Conservation (phyloP, 1,140 invertebrate genomes). For the Lepeophtheirus salmonis region DNA sequence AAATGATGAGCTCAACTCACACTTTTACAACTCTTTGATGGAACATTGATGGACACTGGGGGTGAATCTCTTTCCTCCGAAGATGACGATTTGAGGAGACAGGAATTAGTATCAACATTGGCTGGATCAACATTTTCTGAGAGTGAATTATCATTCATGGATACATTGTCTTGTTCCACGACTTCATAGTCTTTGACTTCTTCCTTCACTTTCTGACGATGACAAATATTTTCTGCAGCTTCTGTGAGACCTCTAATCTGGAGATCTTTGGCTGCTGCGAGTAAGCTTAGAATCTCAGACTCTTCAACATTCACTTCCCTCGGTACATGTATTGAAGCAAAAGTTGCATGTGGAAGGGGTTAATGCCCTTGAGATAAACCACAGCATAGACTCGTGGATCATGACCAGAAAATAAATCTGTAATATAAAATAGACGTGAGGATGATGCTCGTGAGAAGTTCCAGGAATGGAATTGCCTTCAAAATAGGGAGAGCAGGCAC, state of each 20-base stretch:
- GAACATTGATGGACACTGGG: constrained; percentile 30
- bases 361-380: constrained; percentile 40
- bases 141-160: no score
- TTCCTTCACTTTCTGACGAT: constrained; percentile 7
- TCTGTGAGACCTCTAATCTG: constrained; percentile 42
- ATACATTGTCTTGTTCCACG: no score
- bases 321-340: constrained; percentile 44
- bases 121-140: no score
- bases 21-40: not conserved
- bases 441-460: constrained; percentile 24
- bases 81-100: constrained; percentile 27
- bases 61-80: constrained; percentile 32
- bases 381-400: no score
- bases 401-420: no score
- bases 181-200: constrained; percentile 17
- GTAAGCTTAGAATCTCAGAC: constrained; percentile 37
- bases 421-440: constrained; percentile 44
- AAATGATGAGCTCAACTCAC: not conserved
- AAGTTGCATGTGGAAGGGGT: constrained; percentile 37
- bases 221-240: constrained; percentile 25
- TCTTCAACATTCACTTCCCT: constrained; percentile 46
- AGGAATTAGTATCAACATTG: constrained; percentile 16
- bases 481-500: constrained; percentile 49
- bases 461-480: constrained; percentile 42
- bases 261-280: constrained; percentile 41